Evolutionary conservation across 1,140 invertebrate species (phyloP).

Genomic region (Drosophila insularis): DNA sequence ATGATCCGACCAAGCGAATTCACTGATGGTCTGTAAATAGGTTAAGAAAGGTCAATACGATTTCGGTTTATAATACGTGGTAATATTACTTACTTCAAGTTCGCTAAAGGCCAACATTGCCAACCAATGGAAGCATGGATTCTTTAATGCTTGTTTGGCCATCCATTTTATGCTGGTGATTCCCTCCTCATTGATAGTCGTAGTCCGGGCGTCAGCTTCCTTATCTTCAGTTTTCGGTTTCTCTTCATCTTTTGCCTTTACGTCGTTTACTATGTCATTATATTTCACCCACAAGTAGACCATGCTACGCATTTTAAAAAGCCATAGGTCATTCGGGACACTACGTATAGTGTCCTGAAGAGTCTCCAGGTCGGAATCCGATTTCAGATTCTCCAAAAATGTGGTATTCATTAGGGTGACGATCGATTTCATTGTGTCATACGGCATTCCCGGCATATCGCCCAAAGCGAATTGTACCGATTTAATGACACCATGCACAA

Average conservation of each 20-base stretch:
- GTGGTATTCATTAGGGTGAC: constrained; percentile 65
- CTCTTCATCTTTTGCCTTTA: background rate
- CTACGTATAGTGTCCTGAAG: constrained; percentile 59
- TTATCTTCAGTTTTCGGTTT: background rate
- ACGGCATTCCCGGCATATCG: constrained; percentile 64
- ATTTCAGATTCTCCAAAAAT: constrained; percentile 56
- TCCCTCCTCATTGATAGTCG: background rate
- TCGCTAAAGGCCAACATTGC: constrained; percentile 67
- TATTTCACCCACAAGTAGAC: constrained; percentile 61
- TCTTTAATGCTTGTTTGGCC: constrained; percentile 58
- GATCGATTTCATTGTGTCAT: constrained; percentile 62
- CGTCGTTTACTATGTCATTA: constrained; percentile 39
- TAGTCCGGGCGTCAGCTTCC: constrained; percentile 19
- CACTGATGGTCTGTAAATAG: constrained; percentile 57
- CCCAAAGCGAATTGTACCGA: constrained; percentile 52
- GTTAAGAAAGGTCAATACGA: background rate
- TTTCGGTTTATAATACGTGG: background rate
- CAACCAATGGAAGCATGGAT: constrained; percentile 62
- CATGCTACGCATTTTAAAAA: constrained; percentile 66
- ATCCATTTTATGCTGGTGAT: constrained; percentile 2
- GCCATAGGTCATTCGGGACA: constrained; percentile 61
- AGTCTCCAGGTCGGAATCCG: constrained; percentile 39
- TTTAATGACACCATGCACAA: constrained; percentile 53
- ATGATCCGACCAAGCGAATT: constrained; percentile 48
- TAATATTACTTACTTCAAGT: constrained; percentile 40